Conservation (phyloP, 1,140 invertebrate genomes). For the Colletes latitarsis region DNA sequence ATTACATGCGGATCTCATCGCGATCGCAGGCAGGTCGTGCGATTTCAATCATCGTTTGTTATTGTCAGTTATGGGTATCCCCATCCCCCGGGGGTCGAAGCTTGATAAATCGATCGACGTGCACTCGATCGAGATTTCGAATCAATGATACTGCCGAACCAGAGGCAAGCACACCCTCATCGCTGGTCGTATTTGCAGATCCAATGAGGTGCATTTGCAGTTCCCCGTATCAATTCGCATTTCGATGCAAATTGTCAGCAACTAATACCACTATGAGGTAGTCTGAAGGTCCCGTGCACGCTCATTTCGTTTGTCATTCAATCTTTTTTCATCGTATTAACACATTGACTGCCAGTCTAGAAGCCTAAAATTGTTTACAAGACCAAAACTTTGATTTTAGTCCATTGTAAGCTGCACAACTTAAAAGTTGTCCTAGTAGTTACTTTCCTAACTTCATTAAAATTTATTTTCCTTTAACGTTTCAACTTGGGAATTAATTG, state of each 20-base stretch:
- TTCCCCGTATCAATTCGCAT: conserved; percentile 59
- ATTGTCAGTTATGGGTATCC: conserved; percentile 2
- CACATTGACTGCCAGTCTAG: too few species aligned
- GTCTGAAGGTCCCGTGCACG: neutral
- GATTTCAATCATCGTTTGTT: conserved; percentile 33
- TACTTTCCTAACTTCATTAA: too few species aligned
- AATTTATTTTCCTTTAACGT: too few species aligned
- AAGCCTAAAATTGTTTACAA: too few species aligned
- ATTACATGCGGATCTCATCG: neutral
- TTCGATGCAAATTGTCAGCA: conserved; percentile 68
- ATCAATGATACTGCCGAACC: conserved; percentile 9
- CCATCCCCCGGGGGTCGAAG: neutral
- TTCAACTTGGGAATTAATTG: too few species aligned
- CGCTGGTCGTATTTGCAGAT: conserved; percentile 7
- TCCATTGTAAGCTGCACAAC: too few species aligned
- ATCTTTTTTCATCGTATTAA: too few species aligned
- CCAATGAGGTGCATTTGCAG: conserved; percentile 1
- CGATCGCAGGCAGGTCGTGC: neutral
- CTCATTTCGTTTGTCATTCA: too few species aligned
- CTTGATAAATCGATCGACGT: conserved; percentile 23
- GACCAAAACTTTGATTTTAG: too few species aligned
- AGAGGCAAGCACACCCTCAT: neutral
- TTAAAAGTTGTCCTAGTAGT: too few species aligned
- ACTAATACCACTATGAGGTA: conserved; percentile 44
- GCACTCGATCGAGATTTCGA: conserved; percentile 31